These are phyloP conservation scores for Varanus salvator DNA, from an alignment of 2,113 vertebrate species.

Conservation along the genomic window DNA sequence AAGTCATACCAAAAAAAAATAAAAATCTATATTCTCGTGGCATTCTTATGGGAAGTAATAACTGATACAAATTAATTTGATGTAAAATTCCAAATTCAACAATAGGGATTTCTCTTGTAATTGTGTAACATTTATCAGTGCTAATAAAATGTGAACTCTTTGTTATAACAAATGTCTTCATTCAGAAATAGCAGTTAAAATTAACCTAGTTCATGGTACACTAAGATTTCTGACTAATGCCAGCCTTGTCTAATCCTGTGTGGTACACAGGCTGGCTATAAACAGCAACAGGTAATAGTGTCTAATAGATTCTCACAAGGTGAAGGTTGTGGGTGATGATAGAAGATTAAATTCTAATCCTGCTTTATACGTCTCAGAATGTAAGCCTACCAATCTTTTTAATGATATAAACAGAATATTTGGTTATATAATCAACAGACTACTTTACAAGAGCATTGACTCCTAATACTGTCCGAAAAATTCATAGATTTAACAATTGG, in stretches of 20 bases:
- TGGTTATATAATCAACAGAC: constrained; percentile 39
- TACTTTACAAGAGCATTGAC: constrained; percentile 21
- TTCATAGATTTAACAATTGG: neutral
- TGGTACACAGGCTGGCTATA: constrained; percentile 41
- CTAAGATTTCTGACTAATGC: constrained; percentile 66
- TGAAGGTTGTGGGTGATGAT: constrained; percentile 51
- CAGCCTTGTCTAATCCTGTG: constrained; percentile 65
- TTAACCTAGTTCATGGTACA: constrained; percentile 67
- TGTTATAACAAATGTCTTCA: neutral
- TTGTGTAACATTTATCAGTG: neutral
- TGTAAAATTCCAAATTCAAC: neutral
- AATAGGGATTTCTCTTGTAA: neutral
- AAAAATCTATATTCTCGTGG: no score
- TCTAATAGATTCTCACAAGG: constrained; percentile 49
- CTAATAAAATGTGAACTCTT: neutral
- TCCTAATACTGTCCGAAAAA: neutral
- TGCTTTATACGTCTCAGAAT: constrained; percentile 67
- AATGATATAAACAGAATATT: constrained; percentile 53
- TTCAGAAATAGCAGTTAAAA: constrained; percentile 39
- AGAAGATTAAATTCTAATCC: constrained; percentile 69
- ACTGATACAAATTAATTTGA: constrained; percentile 1
- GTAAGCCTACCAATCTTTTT: constrained; percentile 60
- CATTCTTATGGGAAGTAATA: no score
- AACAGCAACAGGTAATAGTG: constrained; percentile 49
- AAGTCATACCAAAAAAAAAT: neutral